These are phyloP conservation scores for Nannoperca obscura DNA, from an alignment of 2,797 vertebrate genomes.

Conservation along the genomic window DNA sequence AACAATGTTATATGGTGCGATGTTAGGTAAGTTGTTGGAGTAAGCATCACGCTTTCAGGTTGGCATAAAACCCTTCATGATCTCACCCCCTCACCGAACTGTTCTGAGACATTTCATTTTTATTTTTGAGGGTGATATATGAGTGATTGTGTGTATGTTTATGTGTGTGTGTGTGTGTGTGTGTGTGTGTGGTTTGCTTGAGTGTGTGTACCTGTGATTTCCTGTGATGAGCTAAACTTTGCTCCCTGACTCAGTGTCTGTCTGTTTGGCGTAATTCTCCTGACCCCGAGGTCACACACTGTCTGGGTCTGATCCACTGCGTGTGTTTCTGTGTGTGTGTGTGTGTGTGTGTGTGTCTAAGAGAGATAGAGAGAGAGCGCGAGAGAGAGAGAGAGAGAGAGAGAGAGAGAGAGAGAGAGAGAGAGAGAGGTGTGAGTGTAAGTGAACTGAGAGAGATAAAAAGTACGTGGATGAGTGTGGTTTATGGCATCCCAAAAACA, in stretches of 20 bases:
- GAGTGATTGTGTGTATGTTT: background rate
- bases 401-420: background rate
- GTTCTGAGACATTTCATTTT: slow-evolving; percentile 11
- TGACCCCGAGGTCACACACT: slow-evolving; percentile 50
- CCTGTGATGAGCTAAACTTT: slow-evolving; percentile 62
- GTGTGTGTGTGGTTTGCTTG: slow-evolving; percentile 3
- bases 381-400: background rate
- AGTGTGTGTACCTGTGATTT: slow-evolving; percentile 31
- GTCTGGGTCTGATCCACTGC: slow-evolving; percentile 45
- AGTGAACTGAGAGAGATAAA: slow-evolving; percentile 44
- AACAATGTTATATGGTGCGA: background rate
- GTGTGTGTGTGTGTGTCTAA: background rate
- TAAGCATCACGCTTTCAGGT: background rate
- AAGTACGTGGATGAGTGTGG: slow-evolving; percentile 46
- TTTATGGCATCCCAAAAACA: slow-evolving; percentile 76
- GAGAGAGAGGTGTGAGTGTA: background rate
- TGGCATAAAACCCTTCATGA: background rate
- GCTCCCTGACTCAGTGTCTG: slow-evolving; percentile 65
- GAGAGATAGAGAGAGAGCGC: background rate
- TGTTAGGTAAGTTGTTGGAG: no score
- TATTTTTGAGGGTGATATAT: background rate
- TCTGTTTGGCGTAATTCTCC: slow-evolving; percentile 56
- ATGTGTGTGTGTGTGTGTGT: background rate
- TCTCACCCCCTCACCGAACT: slow-evolving; percentile 1
- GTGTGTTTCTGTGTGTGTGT: slow-evolving; percentile 4